Percentiles rank a stretch among this genome's conserved stretches.
phyloP scores from a whole-genome alignment of 1,140 invertebrate genomes.

The Drosophila nigrodunni region DNA sequence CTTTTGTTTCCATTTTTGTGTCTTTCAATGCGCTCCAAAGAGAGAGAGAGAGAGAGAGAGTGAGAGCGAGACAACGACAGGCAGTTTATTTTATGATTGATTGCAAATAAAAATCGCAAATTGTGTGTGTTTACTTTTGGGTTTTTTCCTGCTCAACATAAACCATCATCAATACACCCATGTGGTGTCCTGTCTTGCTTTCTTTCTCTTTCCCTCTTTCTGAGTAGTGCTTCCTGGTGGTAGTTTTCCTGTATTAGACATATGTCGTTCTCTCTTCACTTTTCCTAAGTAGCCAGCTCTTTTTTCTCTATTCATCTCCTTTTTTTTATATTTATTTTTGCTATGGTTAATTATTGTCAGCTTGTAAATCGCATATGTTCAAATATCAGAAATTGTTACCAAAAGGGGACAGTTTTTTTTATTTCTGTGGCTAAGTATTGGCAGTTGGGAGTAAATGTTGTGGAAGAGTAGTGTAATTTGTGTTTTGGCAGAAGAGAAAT shows the following conservation, averaged over 20 bases:
- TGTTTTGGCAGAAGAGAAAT: background rate
- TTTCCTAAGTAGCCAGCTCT: conserved; percentile 65
- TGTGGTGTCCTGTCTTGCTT: conserved; percentile 20
- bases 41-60: background rate
- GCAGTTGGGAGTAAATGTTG: background rate
- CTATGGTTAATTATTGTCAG: conserved; percentile 75
- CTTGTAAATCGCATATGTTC: conserved; percentile 68
- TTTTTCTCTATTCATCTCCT: conserved; percentile 32
- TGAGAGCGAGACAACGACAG: conserved; percentile 38
- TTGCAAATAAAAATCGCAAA: conserved; percentile 83
- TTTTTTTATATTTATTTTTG: conserved; percentile 53
- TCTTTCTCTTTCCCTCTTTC: no score
- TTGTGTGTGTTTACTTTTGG: conserved; percentile 78
- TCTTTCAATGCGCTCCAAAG: conserved; percentile 44
- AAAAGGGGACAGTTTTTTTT: conserved; percentile 11
- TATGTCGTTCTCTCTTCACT: conserved; percentile 57
- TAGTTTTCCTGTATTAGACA: conserved; percentile 47
- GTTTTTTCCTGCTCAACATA: conserved; percentile 45
- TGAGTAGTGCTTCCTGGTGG: no score
- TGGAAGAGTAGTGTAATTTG: background rate
- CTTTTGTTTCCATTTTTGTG: conserved; percentile 52
- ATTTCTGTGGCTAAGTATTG: background rate
- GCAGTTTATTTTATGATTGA: conserved; percentile 83
- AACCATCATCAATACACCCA: conserved; percentile 31
- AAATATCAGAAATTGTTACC: conserved; percentile 45